Conservation (phyloP, 2,113 vertebrate species). For the Brachypteracias leptosomus region DNA sequence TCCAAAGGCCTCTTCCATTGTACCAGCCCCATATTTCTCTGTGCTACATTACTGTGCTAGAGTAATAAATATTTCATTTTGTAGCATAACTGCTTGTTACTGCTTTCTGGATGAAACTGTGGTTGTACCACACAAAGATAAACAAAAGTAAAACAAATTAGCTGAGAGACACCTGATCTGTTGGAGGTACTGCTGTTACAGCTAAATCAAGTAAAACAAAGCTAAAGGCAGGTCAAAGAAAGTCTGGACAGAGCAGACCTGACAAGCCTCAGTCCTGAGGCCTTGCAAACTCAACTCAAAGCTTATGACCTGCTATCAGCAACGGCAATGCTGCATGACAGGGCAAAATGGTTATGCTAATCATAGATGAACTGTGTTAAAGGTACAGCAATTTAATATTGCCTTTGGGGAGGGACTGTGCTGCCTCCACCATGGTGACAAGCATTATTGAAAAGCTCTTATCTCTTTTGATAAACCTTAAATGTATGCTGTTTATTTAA, state of each 20-base stretch:
- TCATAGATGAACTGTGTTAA: not conserved
- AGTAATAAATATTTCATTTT: not conserved
- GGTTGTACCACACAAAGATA: not conserved
- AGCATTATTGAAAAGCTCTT: not conserved
- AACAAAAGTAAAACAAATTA: not conserved
- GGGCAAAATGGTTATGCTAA: not conserved
- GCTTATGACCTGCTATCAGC: not conserved
- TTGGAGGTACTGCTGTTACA: not conserved
- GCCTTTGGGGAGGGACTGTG: not conserved
- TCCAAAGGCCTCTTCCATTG: not conserved
- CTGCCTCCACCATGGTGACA: not conserved
- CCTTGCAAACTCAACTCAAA: not conserved
- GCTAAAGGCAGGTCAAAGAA: not conserved
- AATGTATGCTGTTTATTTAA: not conserved
- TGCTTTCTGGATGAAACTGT: not conserved
- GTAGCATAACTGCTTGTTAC: not conserved
- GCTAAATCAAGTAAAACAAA: not conserved
- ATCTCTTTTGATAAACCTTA: not conserved
- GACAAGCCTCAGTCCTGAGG: not conserved
- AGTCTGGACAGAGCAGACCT: not conserved
- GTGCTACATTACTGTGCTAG: fast-evolving
- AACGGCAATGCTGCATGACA: not conserved
- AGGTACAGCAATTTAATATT: not conserved
- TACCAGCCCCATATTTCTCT: not conserved
- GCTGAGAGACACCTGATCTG: not conserved